These are phyloP conservation scores for Agriopis aurantiaria DNA, from an alignment of 2,888 invertebrate species.

Conservation along the genomic window DNA sequence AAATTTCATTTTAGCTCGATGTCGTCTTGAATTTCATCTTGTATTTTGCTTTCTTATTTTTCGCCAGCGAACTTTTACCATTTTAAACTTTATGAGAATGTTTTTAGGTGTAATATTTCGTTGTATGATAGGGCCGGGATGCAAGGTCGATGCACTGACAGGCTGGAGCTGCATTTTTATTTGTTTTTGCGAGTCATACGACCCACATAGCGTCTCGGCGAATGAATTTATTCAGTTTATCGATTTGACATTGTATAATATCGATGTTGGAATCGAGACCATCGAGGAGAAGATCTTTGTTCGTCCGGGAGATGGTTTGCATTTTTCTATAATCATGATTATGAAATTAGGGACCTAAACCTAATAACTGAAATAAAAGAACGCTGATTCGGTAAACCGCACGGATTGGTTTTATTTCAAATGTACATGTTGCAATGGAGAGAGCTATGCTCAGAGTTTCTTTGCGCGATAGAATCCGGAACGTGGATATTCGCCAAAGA, in stretches of 20 bases:
- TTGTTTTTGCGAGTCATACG: conserved; percentile 84
- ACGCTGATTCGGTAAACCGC: too few species aligned
- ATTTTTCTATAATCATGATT: neutral
- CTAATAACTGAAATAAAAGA: too few species aligned
- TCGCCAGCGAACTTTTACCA: conserved; percentile 58
- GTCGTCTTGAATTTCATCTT: conserved; percentile 84
- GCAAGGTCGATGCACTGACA: conserved; percentile 83
- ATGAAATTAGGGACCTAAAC: neutral
- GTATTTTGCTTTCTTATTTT: conserved; percentile 83
- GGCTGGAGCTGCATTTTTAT: conserved; percentile 84
- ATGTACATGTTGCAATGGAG: too few species aligned
- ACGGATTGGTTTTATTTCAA: too few species aligned
- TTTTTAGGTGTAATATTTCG: conserved; percentile 56
- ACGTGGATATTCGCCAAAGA: too few species aligned
- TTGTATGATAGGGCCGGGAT: conserved; percentile 60
- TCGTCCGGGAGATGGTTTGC: neutral
- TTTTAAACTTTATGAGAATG: conserved; percentile 60
- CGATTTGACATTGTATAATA: conserved; percentile 82
- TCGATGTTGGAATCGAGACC: conserved; percentile 59
- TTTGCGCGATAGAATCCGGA: too few species aligned
- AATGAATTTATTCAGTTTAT: conserved; percentile 85
- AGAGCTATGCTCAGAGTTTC: too few species aligned
- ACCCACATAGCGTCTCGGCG: conserved; percentile 79
- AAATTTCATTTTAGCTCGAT: conserved; percentile 54
- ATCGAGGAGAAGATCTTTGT: conserved; percentile 47